A percentile compares a stretch with the other conserved stretches of the same genome.
Conservation (phyloP, 2,888 invertebrate species). For the Beris morrisii region DNA sequence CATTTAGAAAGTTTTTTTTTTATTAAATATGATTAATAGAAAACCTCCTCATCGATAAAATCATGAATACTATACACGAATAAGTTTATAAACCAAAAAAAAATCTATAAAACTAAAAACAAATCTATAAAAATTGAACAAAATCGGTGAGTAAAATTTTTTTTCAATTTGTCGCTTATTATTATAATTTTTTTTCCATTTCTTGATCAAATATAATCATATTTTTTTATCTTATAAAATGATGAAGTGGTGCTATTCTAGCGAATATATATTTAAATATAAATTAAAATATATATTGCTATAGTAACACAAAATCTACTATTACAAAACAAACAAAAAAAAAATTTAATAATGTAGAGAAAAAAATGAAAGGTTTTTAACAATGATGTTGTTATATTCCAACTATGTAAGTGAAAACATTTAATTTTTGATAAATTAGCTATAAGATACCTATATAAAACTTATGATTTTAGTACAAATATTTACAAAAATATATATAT, state of each 20-base stretch:
- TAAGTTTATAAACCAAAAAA: too few species aligned
- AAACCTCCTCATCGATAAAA: constrained; percentile 22
- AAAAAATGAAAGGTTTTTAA: constrained; percentile 11
- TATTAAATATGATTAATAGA: constrained; percentile 21
- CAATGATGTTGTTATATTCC: constrained; percentile 23
- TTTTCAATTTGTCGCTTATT: constrained; percentile 26
- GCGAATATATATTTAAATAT: too few species aligned
- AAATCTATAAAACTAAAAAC: too few species aligned
- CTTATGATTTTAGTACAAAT: too few species aligned
- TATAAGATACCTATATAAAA: neutral
- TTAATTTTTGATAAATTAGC: constrained; percentile 15
- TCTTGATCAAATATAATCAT: constrained; percentile 3
- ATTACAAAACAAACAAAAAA: too few species aligned
- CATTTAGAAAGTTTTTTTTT: too few species aligned
- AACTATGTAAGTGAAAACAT: constrained; percentile 18
- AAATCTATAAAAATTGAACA: neutral
- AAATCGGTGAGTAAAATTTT: constrained; percentile 37
- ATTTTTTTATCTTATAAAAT: neutral
- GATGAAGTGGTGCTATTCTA: too few species aligned
- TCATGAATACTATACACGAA: neutral
- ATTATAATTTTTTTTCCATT: constrained; percentile 20
- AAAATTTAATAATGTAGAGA: constrained; percentile 21
- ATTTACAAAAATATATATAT: too few species aligned
- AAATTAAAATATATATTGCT: too few species aligned
- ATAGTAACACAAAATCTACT: too few species aligned